Evolutionary conservation across 1,140 invertebrate species (phyloP).

Genomic region (Pomacea maculata): DNA sequence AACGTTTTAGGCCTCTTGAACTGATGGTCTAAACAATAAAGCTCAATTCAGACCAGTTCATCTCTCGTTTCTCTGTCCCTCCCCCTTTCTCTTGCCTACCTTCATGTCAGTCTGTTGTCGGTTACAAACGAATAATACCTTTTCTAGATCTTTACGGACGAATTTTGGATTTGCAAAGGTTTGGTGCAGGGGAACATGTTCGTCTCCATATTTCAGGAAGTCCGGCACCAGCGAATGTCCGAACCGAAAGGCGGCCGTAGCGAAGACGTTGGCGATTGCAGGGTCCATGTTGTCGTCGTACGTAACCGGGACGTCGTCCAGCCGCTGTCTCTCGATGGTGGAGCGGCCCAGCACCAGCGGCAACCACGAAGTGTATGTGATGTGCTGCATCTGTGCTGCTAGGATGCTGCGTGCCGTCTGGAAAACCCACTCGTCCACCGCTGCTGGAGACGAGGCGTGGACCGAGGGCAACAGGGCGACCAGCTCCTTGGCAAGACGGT

Average conservation of each 20-base stretch:
- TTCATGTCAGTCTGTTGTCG: no score
- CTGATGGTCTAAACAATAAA: background rate
- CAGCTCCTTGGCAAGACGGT: slow-evolving; percentile 76
- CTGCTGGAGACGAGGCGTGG: slow-evolving; percentile 60
- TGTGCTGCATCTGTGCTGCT: slow-evolving; percentile 93
- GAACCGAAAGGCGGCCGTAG: slow-evolving; percentile 72
- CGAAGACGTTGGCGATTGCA: slow-evolving; percentile 74
- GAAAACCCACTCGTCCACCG: slow-evolving; percentile 91
- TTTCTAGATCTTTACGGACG: background rate
- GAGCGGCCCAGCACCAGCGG: slow-evolving; percentile 27
- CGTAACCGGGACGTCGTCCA: background rate
- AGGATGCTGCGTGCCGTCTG: slow-evolving; percentile 87
- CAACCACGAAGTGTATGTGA: slow-evolving; percentile 76
- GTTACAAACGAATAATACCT: background rate
- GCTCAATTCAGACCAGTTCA: background rate
- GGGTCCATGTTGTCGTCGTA: slow-evolving; percentile 71
- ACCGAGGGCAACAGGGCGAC: slow-evolving; percentile 66
- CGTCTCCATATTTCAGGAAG: slow-evolving; percentile 67
- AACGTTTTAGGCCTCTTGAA: background rate
- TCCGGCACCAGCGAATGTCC: slow-evolving; percentile 78
- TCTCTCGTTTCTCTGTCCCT: background rate
- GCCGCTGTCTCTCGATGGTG: slow-evolving; percentile 48
- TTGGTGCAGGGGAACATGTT: background rate
- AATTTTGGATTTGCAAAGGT: slow-evolving; percentile 15
- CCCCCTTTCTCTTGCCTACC: background rate